Base-by-base conservation (phyloP, 2,797 vertebrate species). In the Rousettus madagascariensis region DNA sequence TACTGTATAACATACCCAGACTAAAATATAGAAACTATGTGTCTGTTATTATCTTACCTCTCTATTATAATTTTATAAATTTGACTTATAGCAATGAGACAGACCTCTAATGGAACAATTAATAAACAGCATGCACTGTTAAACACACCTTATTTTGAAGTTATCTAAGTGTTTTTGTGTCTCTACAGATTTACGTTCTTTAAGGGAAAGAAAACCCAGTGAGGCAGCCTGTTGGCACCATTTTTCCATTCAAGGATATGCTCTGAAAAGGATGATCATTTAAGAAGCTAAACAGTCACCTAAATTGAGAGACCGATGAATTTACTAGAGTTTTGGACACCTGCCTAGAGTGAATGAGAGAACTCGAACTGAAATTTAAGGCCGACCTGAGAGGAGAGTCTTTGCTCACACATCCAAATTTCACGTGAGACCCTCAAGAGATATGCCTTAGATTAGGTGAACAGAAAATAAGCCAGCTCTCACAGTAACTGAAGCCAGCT, bases 131-230 rank as follows among this genome's bases (percentile, higher is more conserved):
- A 74, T 13, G 17, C 4, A 49, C 1, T 33, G 19, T 38, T 84
- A 26, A 38, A 22, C 1, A 9, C 22, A 49, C 2, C 19, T 55
- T 19, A 55, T 17, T 49, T 46, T 59, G 36, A 75, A 86, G n/a
- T 61, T 72, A 36, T 30, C 10, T 19, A 3, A 55, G 22, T 38
- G 0, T 5, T 65, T 80, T 28, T 4, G 5, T 0, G 24, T 36
- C 4, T n/a, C 8, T 49, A 30, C 4, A 4, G 15, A 7, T 51
- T 3, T 1, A 30, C 4, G 74, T 6, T 41, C 13, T 33, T n/a
- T 12, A 22, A 36, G 1, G 33, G 4, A 51, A 43, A 2, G 0
- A 13, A 3, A 65, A 6, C 1, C 9, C 33, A n/a, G 2, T 4
- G 17, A 90, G 46, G 4, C 2, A 43, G 24, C 16, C 24, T 36